Conservation (phyloP, 2,113 vertebrate genomes). For the Semnornis frantzii region DNA sequence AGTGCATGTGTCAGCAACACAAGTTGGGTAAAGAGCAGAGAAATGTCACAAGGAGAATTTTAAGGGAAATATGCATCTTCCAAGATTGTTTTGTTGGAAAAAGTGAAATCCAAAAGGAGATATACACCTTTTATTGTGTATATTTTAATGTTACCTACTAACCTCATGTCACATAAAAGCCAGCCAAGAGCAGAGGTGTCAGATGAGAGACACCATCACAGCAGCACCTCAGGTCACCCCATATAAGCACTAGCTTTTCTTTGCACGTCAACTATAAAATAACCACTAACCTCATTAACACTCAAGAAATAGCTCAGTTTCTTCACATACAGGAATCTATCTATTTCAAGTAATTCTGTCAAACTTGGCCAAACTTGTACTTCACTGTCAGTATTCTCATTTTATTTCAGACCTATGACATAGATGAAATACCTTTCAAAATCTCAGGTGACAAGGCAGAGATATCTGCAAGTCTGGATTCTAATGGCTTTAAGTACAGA, state of each 20-base stretch:
- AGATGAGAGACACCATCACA: not conserved
- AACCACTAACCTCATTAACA: not conserved
- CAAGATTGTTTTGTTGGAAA: not conserved
- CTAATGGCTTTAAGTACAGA: not conserved
- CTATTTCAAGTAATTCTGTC: not conserved
- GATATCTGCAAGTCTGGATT: not conserved
- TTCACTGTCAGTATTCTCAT: not conserved
- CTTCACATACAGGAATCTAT: not conserved
- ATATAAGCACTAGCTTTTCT: not conserved
- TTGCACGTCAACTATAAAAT: not conserved
- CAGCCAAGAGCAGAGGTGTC: not conserved
- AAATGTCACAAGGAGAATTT: not conserved
- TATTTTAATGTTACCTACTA: not conserved
- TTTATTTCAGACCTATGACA: not conserved
- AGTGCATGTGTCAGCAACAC: not conserved
- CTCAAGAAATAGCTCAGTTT: not conserved
- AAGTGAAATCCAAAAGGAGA: not conserved
- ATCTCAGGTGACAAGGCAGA: not conserved
- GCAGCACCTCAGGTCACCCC: not conserved
- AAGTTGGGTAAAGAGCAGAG: not conserved
- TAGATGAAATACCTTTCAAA: not conserved
- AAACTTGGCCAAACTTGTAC: not conserved
- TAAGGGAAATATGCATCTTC: not conserved
- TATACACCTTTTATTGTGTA: accelerated
- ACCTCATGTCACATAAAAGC: not conserved